phyloP scores from a whole-genome alignment of 2,888 invertebrate genomes.

The Dysmachus trigonus region DNA sequence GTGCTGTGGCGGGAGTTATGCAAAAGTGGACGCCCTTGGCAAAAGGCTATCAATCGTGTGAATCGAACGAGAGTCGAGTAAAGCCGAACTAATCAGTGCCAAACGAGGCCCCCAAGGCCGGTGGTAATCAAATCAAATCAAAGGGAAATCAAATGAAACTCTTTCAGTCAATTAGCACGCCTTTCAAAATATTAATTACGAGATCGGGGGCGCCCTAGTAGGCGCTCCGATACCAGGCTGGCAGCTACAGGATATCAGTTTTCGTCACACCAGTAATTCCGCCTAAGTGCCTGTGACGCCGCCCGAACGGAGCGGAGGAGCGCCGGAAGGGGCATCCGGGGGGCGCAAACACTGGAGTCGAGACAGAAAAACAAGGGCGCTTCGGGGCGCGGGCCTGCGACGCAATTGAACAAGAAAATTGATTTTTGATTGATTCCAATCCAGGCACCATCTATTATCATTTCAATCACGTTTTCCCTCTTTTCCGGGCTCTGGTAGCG shows the following conservation, averaged over 20 bases:
- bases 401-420: constrained; percentile 49
- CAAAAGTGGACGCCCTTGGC: neutral
- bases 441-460: constrained; percentile 47
- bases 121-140: constrained; percentile 38
- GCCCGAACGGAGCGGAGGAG: neutral
- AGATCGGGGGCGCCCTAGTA: constrained; percentile 10
- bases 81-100: constrained; percentile 1
- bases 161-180: constrained; percentile 50
- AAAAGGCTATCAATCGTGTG: neutral
- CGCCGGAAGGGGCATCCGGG: neutral
- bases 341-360: constrained; percentile 38
- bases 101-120: constrained; percentile 3
- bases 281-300: constrained; percentile 20
- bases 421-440: constrained; percentile 50
- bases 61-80: neutral
- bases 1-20: neutral
- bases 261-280: constrained; percentile 26
- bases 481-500: constrained; percentile 8
- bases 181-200: constrained; percentile 49
- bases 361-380: constrained; percentile 27
- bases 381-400: constrained; percentile 27
- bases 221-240: neutral
- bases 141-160: constrained; percentile 46
- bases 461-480: constrained; percentile 48
- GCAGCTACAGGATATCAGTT: constrained; percentile 28